Evolutionary conservation across 2,113 vertebrate genomes (phyloP).

Genomic region (Plectropomus leopardus): DNA sequence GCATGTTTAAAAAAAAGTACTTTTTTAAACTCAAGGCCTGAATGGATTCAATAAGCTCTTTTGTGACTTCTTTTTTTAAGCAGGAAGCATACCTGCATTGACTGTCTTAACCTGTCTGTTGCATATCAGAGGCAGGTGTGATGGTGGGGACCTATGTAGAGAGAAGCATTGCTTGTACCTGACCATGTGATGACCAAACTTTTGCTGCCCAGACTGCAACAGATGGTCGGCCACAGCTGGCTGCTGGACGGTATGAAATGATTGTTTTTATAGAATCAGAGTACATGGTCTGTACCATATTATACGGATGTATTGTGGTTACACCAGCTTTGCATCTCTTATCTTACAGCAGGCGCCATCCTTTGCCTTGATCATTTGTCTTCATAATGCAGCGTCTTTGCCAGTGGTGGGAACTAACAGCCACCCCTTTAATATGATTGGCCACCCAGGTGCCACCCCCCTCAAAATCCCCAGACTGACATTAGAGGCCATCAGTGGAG

Average conservation of each 20-base stretch:
- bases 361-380: background rate
- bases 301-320: background rate
- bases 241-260: slow-evolving; percentile 90
- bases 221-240: slow-evolving; percentile 89
- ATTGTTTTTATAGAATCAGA: background rate
- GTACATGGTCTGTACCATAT: background rate
- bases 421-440: slow-evolving; percentile 63
- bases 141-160: slow-evolving; percentile 91
- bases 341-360: background rate
- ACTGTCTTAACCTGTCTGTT: slow-evolving; percentile 45
- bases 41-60: background rate
- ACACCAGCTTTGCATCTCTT: background rate
- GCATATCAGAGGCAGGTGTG: slow-evolving; percentile 87
- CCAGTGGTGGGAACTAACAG: slow-evolving; percentile 11
- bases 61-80: background rate
- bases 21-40: background rate
- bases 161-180: slow-evolving; percentile 90
- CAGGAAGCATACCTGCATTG: background rate
- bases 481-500: slow-evolving; percentile 6
- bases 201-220: slow-evolving; percentile 90
- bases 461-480: slow-evolving; percentile 3
- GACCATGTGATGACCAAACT: slow-evolving; percentile 93
- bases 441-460: slow-evolving; percentile 58
- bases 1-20: too few species aligned
- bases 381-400: slow-evolving; percentile 12